A percentile compares a stretch with the other conserved stretches of the same genome.
Conservation (phyloP, 1,140 invertebrate species). For the Samia ricini region DNA sequence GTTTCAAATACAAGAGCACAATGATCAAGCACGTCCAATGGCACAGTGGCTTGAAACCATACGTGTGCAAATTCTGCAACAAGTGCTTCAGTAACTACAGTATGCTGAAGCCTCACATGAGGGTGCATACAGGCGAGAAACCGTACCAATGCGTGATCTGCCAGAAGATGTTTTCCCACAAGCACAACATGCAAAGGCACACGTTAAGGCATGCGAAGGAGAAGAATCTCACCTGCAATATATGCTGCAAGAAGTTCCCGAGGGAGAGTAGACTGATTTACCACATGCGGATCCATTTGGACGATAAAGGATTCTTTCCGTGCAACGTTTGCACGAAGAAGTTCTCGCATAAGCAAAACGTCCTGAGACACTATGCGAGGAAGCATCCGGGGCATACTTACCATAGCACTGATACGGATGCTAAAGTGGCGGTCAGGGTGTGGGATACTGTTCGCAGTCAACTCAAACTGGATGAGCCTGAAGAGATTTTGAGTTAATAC, state of each 20-base stretch:
- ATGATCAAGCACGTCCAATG: constrained; percentile 44
- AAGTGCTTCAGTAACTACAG: constrained; percentile 88
- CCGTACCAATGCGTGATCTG: constrained; percentile 92
- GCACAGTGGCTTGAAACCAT: constrained; percentile 69
- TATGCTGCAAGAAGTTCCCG: constrained; percentile 90
- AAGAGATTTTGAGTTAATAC: constrained; percentile 19
- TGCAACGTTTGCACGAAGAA: constrained; percentile 95
- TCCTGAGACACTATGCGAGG: constrained; percentile 45
- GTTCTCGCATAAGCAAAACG: constrained; percentile 85
- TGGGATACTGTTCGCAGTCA: constrained; percentile 39
- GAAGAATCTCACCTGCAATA: constrained; percentile 88
- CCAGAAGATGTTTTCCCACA: constrained; percentile 89
- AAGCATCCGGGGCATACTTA: constrained; percentile 50
- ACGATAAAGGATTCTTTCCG: constrained; percentile 87
- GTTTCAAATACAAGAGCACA: constrained; percentile 55
- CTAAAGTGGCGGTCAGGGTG: constrained; percentile 37
- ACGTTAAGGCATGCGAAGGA: constrained; percentile 88
- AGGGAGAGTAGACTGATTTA: constrained; percentile 88
- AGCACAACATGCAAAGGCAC: constrained; percentile 89
- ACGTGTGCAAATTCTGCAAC: constrained; percentile 82
- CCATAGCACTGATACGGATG: constrained; percentile 42
- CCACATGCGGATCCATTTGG: constrained; percentile 89
- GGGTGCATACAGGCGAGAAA: constrained; percentile 91
- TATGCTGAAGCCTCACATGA: constrained; percentile 86
- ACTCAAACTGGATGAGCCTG: constrained; percentile 8